A percentile compares a stretch with the other conserved stretches of the same genome.
These are phyloP conservation scores for Chelmon rostratus DNA, from an alignment of 2,797 vertebrate species.

Conservation along the genomic window DNA sequence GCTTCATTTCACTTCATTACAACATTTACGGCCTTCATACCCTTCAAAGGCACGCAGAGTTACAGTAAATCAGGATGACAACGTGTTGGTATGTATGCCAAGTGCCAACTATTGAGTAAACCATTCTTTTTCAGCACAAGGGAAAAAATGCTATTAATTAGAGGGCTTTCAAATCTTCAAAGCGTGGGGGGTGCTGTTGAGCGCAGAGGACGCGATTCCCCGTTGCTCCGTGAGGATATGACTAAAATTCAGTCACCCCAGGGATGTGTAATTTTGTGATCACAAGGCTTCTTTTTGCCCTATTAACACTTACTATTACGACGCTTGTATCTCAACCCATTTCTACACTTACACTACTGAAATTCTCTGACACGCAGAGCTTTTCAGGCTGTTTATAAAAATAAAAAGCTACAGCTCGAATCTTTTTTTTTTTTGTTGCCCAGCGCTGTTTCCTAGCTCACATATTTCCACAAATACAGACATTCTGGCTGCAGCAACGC, in stretches of 20 bases:
- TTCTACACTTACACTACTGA: slow-evolving; percentile 21
- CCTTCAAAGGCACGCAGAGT: slow-evolving; percentile 78
- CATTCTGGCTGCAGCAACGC: slow-evolving; percentile 12
- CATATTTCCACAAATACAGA: slow-evolving; percentile 23
- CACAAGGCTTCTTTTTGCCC: slow-evolving; percentile 57
- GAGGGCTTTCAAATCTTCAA: slow-evolving; percentile 86
- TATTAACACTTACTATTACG: slow-evolving; percentile 63
- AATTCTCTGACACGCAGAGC: slow-evolving; percentile 22
- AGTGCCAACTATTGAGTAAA: slow-evolving; percentile 86
- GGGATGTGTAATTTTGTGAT: slow-evolving; percentile 78
- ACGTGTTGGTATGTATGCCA: slow-evolving; percentile 85
- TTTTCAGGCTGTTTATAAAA: slow-evolving; percentile 12
- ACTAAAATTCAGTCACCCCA: slow-evolving; percentile 79
- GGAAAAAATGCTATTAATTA: slow-evolving; percentile 86
- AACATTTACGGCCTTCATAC: slow-evolving; percentile 75
- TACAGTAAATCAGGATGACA: slow-evolving; percentile 86
- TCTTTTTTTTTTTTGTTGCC: background rate
- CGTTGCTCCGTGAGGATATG: slow-evolving; percentile 82
- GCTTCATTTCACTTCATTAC: slow-evolving; percentile 79
- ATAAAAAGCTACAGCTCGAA: slow-evolving; percentile 9
- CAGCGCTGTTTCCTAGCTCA: background rate
- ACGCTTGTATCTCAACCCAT: slow-evolving; percentile 26
- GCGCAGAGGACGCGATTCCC: slow-evolving; percentile 73
- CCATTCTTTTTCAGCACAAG: slow-evolving; percentile 76
- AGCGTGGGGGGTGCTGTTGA: slow-evolving; percentile 73